These are phyloP conservation scores for Elachura formosa DNA, from an alignment of 2,113 vertebrate genomes.

Conservation along the genomic window DNA sequence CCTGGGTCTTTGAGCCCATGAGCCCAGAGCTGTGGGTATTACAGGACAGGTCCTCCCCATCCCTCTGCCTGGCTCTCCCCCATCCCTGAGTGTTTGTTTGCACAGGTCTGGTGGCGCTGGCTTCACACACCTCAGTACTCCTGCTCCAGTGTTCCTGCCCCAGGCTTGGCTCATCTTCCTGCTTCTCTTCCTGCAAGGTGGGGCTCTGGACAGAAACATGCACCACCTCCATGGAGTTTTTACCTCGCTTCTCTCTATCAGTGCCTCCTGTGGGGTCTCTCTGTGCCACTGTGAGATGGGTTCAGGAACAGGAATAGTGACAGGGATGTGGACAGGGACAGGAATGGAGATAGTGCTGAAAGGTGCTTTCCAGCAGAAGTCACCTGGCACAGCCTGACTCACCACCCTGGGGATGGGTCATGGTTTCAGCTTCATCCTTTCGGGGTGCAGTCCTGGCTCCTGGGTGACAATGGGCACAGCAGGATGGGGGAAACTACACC, in stretches of 20 bases:
- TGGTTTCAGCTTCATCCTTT: conserved; percentile 33
- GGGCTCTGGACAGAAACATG: neutral
- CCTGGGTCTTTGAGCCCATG: accelerated
- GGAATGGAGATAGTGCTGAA: neutral
- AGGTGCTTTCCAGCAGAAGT: neutral
- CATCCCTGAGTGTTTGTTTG: neutral
- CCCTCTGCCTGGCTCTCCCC: neutral
- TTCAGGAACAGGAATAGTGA: neutral
- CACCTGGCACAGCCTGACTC: neutral
- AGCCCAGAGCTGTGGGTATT: neutral
- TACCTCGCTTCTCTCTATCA: neutral
- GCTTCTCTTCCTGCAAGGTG: neutral
- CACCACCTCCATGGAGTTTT: accelerated
- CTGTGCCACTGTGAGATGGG: accelerated
- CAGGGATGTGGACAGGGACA: neutral
- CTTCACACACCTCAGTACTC: neutral
- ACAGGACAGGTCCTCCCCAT: accelerated
- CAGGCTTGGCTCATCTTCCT: neutral
- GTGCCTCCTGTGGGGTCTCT: neutral
- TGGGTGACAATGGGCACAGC: neutral
- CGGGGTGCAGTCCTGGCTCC: neutral
- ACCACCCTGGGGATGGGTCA: neutral
- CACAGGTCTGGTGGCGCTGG: neutral
- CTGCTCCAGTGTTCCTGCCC: neutral
- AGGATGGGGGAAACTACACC: neutral